A percentile compares a stretch with the other conserved stretches of the same genome.
Conservation (phyloP, 2,888 invertebrate species). For the Meliscaeva auricollis region DNA sequence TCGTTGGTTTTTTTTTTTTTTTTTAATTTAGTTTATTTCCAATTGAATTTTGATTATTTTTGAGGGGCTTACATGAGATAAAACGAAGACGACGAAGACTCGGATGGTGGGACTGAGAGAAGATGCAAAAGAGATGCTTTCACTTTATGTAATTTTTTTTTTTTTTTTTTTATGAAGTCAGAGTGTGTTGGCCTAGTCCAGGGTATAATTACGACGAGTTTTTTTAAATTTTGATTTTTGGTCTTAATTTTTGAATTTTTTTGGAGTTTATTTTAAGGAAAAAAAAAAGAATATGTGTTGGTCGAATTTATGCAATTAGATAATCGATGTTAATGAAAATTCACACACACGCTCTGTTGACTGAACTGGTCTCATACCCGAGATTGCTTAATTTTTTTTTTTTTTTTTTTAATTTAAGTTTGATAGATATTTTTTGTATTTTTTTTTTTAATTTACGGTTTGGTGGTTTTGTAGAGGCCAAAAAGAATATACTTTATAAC, state of each 20-base stretch:
- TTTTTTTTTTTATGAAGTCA: neutral
- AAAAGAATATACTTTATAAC: neutral
- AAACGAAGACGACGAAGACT: slow-evolving; percentile 9
- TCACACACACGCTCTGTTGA: slow-evolving; percentile 58
- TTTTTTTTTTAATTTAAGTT: neutral
- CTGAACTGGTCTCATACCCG: neutral
- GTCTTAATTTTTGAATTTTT: slow-evolving; percentile 23
- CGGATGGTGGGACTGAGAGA: slow-evolving; percentile 18
- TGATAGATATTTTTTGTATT: neutral
- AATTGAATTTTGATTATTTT: slow-evolving; percentile 27
- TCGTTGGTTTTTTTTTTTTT: slow-evolving; percentile 28
- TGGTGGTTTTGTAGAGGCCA: slow-evolving; percentile 15
- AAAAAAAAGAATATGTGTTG: slow-evolving; percentile 30
- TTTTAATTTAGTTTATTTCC: slow-evolving; percentile 17
- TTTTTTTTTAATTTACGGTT: slow-evolving; percentile 9
- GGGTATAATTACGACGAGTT: slow-evolving; percentile 51
- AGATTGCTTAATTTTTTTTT: slow-evolving; percentile 29
- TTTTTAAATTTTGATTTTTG: slow-evolving; percentile 14
- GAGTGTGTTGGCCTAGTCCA: slow-evolving; percentile 59
- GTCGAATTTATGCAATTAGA: slow-evolving; percentile 57
- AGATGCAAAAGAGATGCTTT: slow-evolving; percentile 75
- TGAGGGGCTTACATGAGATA: slow-evolving; percentile 10
- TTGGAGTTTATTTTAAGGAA: slow-evolving; percentile 29
- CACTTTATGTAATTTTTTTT: slow-evolving; percentile 61
- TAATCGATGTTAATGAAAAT: slow-evolving; percentile 74